phyloP scores from a whole-genome alignment of 2,797 vertebrate genomes.

The Myripristis murdjan region DNA sequence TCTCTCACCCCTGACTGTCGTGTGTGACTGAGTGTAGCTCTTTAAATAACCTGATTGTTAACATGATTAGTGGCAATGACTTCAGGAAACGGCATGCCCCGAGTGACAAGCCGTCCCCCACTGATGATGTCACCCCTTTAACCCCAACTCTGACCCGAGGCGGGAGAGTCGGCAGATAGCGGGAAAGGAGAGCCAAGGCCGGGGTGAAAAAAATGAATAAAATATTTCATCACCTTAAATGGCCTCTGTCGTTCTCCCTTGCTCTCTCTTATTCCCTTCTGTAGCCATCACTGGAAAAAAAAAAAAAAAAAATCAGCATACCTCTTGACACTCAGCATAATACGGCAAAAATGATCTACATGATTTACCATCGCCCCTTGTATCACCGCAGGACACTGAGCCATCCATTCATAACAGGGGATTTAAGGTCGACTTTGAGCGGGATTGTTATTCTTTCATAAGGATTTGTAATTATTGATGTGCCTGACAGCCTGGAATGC shows the following conservation, averaged over 20 bases:
- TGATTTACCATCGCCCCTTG: slow-evolving; percentile 10
- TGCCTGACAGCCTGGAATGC: slow-evolving; percentile 29
- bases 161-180: slow-evolving; percentile 6
- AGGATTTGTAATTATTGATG: slow-evolving; percentile 38
- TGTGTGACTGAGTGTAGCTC: slow-evolving; percentile 14
- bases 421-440: slow-evolving; percentile 10
- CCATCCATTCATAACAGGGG: slow-evolving; percentile 11
- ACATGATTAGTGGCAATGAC: slow-evolving; percentile 39
- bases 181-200: slow-evolving; percentile 17
- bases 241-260: slow-evolving; percentile 16
- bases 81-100: slow-evolving; percentile 21
- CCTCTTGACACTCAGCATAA: slow-evolving; percentile 7
- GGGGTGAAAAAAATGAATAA: slow-evolving; percentile 47
- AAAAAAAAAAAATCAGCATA: slow-evolving; percentile 34
- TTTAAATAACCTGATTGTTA: slow-evolving; percentile 39
- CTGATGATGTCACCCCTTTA: background rate
- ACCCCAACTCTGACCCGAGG: slow-evolving; percentile 11
- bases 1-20: background rate
- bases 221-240: slow-evolving; percentile 25
- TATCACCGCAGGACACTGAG: background rate
- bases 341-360: slow-evolving; percentile 16
- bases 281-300: slow-evolving; percentile 14
- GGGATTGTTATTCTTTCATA: slow-evolving; percentile 10
- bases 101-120: slow-evolving; percentile 14
- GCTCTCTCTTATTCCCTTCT: background rate